Conservation (phyloP, 2,797 vertebrate species). For the Tolypeutes matacus region DNA sequence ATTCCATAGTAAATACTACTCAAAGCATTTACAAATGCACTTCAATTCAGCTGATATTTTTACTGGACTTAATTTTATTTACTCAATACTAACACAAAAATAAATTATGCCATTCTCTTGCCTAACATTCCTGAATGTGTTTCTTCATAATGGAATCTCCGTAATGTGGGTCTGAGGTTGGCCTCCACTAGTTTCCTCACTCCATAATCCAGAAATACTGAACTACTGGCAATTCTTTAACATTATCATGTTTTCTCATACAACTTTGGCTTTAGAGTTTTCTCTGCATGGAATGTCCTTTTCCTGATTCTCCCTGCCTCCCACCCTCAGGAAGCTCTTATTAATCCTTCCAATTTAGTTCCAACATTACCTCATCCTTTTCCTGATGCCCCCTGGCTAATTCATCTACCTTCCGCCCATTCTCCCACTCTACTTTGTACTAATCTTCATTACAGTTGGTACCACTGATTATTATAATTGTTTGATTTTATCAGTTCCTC, state of each 20-base stretch:
- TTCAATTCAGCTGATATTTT: neutral
- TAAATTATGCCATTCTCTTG: neutral
- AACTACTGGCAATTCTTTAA: neutral
- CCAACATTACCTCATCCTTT: neutral
- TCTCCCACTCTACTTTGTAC: too few species aligned
- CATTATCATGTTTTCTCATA: rapidly evolving
- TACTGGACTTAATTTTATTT: neutral
- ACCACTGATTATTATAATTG: rapidly evolving
- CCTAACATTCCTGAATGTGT: neutral
- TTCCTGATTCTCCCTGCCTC: too few species aligned
- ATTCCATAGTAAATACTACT: neutral
- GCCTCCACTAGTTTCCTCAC: rapidly evolving
- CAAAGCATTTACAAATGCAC: neutral
- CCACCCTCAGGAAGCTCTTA: neutral
- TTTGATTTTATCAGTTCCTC: neutral
- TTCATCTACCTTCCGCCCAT: rapidly evolving
- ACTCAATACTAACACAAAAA: neutral
- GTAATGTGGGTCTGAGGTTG: rapidly evolving
- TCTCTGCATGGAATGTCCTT: neutral
- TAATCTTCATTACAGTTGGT: neutral
- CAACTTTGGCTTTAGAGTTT: neutral
- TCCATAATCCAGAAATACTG: neutral
- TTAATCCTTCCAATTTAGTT: too few species aligned
- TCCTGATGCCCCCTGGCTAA: too few species aligned
- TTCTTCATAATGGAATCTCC: neutral